Conservation (phyloP, 2,797 vertebrate genomes). For the Neopelma chrysocephalum region DNA sequence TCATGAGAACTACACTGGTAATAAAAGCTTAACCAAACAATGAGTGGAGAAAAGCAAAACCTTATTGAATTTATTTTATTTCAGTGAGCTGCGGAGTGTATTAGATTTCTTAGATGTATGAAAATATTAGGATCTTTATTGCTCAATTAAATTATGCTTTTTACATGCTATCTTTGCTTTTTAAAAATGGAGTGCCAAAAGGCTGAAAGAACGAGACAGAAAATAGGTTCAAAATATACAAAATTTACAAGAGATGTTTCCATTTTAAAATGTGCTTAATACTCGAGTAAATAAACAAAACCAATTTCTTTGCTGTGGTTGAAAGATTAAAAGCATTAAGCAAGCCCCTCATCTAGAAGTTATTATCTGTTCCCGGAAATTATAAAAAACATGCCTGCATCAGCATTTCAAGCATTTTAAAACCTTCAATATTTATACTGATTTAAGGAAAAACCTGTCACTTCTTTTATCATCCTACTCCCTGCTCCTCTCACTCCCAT, state of each 20-base stretch:
- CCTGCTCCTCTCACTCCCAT: neutral
- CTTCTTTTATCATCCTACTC: neutral
- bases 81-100: neutral
- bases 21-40: slow-evolving; percentile 49
- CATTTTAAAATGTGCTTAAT: slow-evolving; percentile 6
- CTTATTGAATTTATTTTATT: slow-evolving; percentile 40
- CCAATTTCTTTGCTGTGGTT: slow-evolving; percentile 5
- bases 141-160: slow-evolving; percentile 53
- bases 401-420: slow-evolving; percentile 22
- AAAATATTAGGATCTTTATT: slow-evolving; percentile 51
- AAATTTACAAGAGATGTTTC: slow-evolving; percentile 26
- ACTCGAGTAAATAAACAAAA: slow-evolving; percentile 48
- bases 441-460: neutral
- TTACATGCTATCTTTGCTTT: slow-evolving; percentile 22
- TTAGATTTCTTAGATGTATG: slow-evolving; percentile 44
- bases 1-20: neutral
- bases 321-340: slow-evolving; percentile 47
- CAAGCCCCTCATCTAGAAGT: neutral
- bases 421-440: neutral
- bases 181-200: neutral
- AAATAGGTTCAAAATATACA: neutral
- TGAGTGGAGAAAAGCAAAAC: neutral
- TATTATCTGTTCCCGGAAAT: slow-evolving; percentile 1
- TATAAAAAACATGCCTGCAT: slow-evolving; percentile 9
- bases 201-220: slow-evolving; percentile 28